These are phyloP conservation scores for Homarus gammarus DNA, from an alignment of 2,888 invertebrate genomes.

Conservation along the genomic window DNA sequence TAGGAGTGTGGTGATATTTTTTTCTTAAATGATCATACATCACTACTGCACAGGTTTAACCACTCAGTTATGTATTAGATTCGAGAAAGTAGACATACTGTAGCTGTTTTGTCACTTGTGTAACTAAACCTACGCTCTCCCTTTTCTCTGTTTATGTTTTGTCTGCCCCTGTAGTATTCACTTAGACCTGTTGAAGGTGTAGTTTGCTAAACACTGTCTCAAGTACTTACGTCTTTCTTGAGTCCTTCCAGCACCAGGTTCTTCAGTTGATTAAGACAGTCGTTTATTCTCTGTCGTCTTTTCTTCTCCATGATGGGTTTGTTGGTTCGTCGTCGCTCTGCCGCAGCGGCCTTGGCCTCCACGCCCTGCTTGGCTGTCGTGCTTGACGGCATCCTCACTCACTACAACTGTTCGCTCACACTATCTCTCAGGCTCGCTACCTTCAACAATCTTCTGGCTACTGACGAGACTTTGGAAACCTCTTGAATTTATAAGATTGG, in stretches of 20 bases:
- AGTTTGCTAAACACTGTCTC: too few relatives aligned
- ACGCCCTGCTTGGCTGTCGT: constrained; percentile 38
- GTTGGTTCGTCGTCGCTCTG: constrained; percentile 83
- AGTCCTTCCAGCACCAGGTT: constrained; percentile 93
- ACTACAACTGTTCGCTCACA: not conserved
- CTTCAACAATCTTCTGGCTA: constrained; percentile 26
- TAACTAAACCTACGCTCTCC: too few relatives aligned
- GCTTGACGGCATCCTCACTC: constrained; percentile 56
- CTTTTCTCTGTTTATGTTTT: too few relatives aligned
- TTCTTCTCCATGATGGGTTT: constrained; percentile 98
- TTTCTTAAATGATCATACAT: too few relatives aligned
- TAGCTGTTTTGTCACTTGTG: too few relatives aligned
- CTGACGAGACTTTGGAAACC: constrained; percentile 4
- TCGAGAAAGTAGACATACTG: too few relatives aligned
- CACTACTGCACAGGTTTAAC: too few relatives aligned
- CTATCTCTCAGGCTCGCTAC: not conserved
- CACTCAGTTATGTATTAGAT: too few relatives aligned
- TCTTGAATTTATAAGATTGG: constrained; percentile 45
- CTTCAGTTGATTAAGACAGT: constrained; percentile 94
- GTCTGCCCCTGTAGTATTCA: too few relatives aligned
- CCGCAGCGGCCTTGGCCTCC: constrained; percentile 54
- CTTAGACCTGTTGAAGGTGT: too few relatives aligned
- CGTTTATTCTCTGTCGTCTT: constrained; percentile 93
- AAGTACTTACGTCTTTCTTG: constrained; percentile 93
- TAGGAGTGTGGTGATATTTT: too few relatives aligned